Evolutionary conservation across 1,140 invertebrate genomes (phyloP).

Genomic region (Saxidomus purpurata): DNA sequence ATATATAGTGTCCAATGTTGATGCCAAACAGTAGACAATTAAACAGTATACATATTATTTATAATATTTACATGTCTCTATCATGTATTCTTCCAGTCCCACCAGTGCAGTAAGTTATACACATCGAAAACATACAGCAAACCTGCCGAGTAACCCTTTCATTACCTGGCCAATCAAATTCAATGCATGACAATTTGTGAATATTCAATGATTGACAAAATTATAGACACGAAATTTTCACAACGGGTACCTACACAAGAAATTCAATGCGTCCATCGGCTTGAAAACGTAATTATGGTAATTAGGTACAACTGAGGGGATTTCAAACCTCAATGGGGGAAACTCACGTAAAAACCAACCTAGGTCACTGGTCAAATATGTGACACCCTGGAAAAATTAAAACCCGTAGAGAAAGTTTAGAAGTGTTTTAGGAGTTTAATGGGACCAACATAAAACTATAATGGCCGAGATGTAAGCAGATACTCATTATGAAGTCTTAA

Average conservation of each 20-base stretch:
- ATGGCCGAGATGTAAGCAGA: neutral
- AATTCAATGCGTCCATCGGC: slow-evolving; percentile 25
- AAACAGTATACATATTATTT: too few species aligned
- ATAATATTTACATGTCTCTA: too few species aligned
- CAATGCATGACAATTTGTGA: slow-evolving; percentile 9
- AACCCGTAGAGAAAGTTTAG: neutral
- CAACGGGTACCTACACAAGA: slow-evolving; percentile 23
- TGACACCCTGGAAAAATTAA: slow-evolving; percentile 30
- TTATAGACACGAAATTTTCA: slow-evolving; percentile 39
- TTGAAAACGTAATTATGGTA: slow-evolving; percentile 43
- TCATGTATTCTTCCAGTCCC: too few species aligned
- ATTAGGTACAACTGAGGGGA: slow-evolving; percentile 38
- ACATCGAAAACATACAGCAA: too few species aligned
- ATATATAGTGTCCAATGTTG: too few species aligned
- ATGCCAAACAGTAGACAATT: too few species aligned
- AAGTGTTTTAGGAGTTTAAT: neutral
- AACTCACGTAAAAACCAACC: slow-evolving; percentile 26
- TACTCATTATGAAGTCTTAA: slow-evolving; percentile 20
- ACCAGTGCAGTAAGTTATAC: too few species aligned
- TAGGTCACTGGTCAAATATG: slow-evolving; percentile 49
- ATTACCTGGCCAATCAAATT: slow-evolving; percentile 38
- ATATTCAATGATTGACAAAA: slow-evolving; percentile 46
- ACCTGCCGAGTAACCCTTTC: neutral
- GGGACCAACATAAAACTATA: neutral
- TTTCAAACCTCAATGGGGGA: slow-evolving; percentile 21